A percentile compares a stretch with the other conserved stretches of the same genome.
Evolutionary conservation across 2,888 invertebrate genomes (phyloP).

Genomic region (Mimumesa dahlbomi): DNA sequence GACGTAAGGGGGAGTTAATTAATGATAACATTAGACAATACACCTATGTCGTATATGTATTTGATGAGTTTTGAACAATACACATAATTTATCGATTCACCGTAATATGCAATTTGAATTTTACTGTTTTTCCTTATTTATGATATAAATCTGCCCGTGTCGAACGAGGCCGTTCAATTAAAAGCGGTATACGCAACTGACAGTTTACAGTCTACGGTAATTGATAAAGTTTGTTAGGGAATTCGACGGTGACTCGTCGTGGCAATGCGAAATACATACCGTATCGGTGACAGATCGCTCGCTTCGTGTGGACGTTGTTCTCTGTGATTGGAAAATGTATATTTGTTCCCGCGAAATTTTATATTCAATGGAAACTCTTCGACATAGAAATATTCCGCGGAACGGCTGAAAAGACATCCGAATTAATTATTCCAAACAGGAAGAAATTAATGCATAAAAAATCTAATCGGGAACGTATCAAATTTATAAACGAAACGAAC

Average conservation of each 20-base stretch:
- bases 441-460: too few relatives aligned
- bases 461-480: too few relatives aligned
- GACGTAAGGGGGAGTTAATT: too few relatives aligned
- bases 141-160: slow-evolving; percentile 17
- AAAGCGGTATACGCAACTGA: slow-evolving; percentile 39
- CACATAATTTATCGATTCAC: too few relatives aligned
- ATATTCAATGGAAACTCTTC: slow-evolving; percentile 27
- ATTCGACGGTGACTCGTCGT: slow-evolving; percentile 22
- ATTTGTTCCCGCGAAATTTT: slow-evolving; percentile 44
- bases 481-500: too few relatives aligned
- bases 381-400: background rate
- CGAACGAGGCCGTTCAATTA: slow-evolving; percentile 36
- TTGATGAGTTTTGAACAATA: too few relatives aligned
- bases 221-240: slow-evolving; percentile 54
- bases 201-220: slow-evolving; percentile 46
- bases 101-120: slow-evolving; percentile 8
- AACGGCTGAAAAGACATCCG: background rate
- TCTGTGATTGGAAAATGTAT: slow-evolving; percentile 49
- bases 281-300: slow-evolving; percentile 36
- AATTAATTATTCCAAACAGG: too few relatives aligned
- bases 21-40: too few relatives aligned
- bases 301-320: slow-evolving; percentile 27
- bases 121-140: slow-evolving; percentile 28
- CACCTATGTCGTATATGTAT: too few relatives aligned
- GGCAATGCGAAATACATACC: slow-evolving; percentile 20